phyloP scores from a whole-genome alignment of 2,113 vertebrate species.

The Calonectris borealis region DNA sequence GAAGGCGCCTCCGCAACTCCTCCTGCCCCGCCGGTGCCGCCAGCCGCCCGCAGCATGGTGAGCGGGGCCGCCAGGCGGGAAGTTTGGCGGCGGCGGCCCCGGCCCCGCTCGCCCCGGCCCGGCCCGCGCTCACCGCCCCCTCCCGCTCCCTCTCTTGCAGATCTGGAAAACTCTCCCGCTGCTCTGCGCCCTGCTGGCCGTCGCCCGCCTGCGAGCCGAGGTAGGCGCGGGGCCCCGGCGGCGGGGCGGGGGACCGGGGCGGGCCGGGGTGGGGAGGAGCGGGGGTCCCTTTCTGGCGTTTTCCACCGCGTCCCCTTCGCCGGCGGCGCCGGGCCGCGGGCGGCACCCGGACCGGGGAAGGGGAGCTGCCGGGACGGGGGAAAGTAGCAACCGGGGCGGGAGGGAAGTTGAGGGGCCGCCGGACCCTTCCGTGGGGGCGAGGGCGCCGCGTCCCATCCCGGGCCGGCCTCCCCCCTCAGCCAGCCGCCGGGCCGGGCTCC shows the following conservation, averaged over 20 bases:
- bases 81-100: constrained; percentile 33
- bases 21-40: neutral
- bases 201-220: constrained; percentile 68
- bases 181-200: constrained; percentile 61
- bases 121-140: neutral
- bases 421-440: neutral
- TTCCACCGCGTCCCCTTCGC: neutral
- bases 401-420: neutral
- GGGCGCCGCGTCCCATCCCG: neutral
- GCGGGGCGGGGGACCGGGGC: neutral
- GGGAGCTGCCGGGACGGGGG: neutral
- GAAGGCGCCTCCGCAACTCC: neutral
- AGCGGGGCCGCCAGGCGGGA: neutral
- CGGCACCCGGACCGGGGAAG: neutral
- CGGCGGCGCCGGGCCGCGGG: neutral
- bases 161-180: constrained; percentile 68
- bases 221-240: constrained; percentile 35
- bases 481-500: neutral
- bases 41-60: neutral
- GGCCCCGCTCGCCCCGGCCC: neutral
- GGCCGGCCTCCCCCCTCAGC: neutral
- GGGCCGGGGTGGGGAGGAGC: neutral
- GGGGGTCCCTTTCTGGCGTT: neutral
- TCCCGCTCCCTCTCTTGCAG: constrained; percentile 19
- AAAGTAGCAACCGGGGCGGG: neutral